Evolutionary conservation across 2,888 invertebrate genomes (phyloP), one percentile per base, ranked within the genome.

Genomic region (Philonicus albiceps): DNA sequence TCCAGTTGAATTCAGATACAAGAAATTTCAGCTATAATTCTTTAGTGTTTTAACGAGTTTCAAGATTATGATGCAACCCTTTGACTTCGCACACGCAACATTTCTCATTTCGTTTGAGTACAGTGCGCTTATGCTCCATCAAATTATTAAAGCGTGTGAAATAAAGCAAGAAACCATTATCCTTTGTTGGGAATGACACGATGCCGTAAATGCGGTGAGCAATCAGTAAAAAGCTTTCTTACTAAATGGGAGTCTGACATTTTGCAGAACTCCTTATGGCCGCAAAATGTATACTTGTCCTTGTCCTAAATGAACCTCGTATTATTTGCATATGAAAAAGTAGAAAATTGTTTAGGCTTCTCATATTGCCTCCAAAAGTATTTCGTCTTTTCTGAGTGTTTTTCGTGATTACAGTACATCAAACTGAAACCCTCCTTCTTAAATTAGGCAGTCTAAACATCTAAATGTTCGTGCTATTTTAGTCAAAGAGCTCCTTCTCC

Each of bases 201-300:
- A 31, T n/a, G 19, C 64, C 81, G 16, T 81, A 81, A 81, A 64
- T 81, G 81, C 55, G 64, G 53, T 55, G 64, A 81, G 81, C 55
- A 55, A 81, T 81, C 81, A 81, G 81, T 30, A 64, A 49, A 81
- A 37, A 81, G 81, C 81, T 53, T 40, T 40, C 55, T 81, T 55
- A 55, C 37, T 30, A 81, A 34, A 81, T 81, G 55, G 34, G 81
- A 81, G 34, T 76, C 64, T 81, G 81, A 55, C 81, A 81, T 81
- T 81, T 64, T 81, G 55, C 55, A 74, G 11, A 64, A 64, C 27
- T 64, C 22, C 64, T 64, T 64, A 13, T 3, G 64, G 27, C 64
- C 27, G 64, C 64, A 22, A 27, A 64, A 27, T 22, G 64, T 64
- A 22, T 64, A 8, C 11, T 64, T 64, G 64, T 64, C 64, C 64